Conservation (phyloP, 2,113 vertebrate species). For the Himantopus leucocephalus region DNA sequence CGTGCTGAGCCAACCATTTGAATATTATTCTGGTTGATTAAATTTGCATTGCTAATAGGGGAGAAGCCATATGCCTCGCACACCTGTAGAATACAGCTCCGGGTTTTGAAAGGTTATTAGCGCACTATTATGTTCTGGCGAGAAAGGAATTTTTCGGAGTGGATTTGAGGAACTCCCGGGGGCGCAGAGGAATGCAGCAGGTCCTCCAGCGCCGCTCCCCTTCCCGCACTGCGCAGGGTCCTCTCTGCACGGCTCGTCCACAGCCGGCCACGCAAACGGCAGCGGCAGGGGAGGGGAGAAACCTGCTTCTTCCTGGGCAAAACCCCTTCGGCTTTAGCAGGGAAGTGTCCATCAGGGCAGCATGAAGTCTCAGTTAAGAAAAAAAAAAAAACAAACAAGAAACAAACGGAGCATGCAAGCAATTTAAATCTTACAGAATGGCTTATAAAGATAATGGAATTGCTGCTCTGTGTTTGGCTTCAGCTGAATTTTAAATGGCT, state of each 20-base stretch:
- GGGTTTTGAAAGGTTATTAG: constrained; percentile 36
- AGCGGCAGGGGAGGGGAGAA: not conserved
- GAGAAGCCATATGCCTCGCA: constrained; percentile 38
- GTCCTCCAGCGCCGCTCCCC: not conserved
- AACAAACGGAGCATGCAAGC: not conserved
- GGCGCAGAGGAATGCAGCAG: not conserved
- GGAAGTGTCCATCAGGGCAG: not conserved
- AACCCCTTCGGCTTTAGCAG: not conserved
- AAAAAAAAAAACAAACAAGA: not conserved
- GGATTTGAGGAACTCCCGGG: not conserved
- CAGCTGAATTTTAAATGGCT: not conserved
- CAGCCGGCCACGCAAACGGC: rapidly evolving
- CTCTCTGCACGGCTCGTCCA: not conserved
- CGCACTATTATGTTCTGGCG: not conserved
- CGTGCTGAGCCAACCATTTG: constrained; percentile 21
- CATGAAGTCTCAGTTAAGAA: not conserved
- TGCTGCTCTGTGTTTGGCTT: not conserved
- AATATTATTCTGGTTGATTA: constrained; percentile 62
- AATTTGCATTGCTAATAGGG: constrained; percentile 66
- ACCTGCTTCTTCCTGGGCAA: not conserved
- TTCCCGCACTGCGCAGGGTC: not conserved
- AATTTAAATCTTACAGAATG: not conserved
- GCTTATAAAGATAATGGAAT: not conserved
- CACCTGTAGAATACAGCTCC: constrained; percentile 40
- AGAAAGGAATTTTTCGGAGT: not conserved